Evolutionary conservation across 2,888 invertebrate genomes (phyloP).

Genomic region (Podabrus alpinus): DNA sequence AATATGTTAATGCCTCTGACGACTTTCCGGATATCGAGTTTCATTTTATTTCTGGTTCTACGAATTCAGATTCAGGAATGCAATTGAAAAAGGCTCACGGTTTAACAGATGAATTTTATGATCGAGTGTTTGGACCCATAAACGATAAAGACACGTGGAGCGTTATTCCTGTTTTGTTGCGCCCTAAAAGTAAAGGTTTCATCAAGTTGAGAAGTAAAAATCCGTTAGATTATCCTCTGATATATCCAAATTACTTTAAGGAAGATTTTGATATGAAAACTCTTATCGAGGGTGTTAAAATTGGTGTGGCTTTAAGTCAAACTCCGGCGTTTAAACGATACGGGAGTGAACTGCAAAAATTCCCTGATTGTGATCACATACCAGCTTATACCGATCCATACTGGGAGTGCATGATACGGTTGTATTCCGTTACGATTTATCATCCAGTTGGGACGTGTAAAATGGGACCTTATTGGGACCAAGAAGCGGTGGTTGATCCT

Average conservation of each 20-base stretch:
- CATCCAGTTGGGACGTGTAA: slow-evolving; percentile 87
- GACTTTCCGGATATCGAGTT: slow-evolving; percentile 91
- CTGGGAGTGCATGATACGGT: slow-evolving; percentile 86
- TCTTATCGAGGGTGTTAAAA: slow-evolving; percentile 83
- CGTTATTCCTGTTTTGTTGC: slow-evolving; percentile 79
- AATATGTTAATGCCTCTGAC: slow-evolving; percentile 75
- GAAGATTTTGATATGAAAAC: slow-evolving; percentile 80
- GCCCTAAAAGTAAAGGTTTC: slow-evolving; percentile 82
- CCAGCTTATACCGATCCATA: slow-evolving; percentile 73
- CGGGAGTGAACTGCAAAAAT: slow-evolving; percentile 73
- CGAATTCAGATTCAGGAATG: slow-evolving; percentile 83
- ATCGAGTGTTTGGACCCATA: slow-evolving; percentile 74
- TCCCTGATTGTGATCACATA: slow-evolving; percentile 76
- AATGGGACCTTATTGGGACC: slow-evolving; percentile 88
- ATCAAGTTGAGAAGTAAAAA: slow-evolving; percentile 81
- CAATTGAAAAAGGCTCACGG: slow-evolving; percentile 83
- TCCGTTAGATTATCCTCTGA: slow-evolving; percentile 86
- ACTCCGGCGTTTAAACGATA: slow-evolving; percentile 77
- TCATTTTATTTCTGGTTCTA: slow-evolving; percentile 85
- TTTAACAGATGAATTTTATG: slow-evolving; percentile 73
- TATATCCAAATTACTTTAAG: slow-evolving; percentile 89
- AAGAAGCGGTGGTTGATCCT: slow-evolving; percentile 81
- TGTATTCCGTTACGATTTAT: slow-evolving; percentile 83
- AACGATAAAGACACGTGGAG: slow-evolving; percentile 81
- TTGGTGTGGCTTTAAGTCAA: slow-evolving; percentile 77